These are phyloP conservation scores for Florisuga fusca DNA, from an alignment of 2,797 vertebrate species.

Conservation along the genomic window DNA sequence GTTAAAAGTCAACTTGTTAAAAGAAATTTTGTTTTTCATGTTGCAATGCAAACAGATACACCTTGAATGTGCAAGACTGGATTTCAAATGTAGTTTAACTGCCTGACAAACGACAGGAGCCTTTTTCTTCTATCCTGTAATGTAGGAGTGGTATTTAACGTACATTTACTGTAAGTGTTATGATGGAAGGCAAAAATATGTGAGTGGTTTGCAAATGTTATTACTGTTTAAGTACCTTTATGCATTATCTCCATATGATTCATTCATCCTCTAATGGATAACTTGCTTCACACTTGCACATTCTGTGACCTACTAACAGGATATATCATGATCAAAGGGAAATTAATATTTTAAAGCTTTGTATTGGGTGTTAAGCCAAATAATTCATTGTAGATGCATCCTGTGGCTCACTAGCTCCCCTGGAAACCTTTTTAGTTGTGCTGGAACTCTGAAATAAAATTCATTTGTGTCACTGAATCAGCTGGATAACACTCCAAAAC, in stretches of 20 bases:
- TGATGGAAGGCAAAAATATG: neutral
- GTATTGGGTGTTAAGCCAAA: neutral
- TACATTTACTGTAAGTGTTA: neutral
- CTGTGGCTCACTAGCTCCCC: neutral
- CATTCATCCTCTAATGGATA: constrained; percentile 8
- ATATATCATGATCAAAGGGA: neutral
- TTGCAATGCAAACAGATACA: neutral
- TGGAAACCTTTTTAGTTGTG: neutral
- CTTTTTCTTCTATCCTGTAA: neutral
- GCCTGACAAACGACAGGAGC: neutral
- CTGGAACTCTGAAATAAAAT: neutral
- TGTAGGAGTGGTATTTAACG: neutral
- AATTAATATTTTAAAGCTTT: constrained; percentile 22
- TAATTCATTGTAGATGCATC: neutral
- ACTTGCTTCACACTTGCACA: constrained; percentile 1
- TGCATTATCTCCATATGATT: neutral
- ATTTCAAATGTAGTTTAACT: neutral
- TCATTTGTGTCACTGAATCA: neutral
- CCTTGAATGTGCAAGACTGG: neutral
- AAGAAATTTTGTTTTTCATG: neutral
- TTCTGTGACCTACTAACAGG: neutral
- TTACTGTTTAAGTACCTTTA: neutral
- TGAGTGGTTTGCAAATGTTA: constrained; percentile 3
- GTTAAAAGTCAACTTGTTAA: accelerated
- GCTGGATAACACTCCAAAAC: neutral